Evolutionary conservation across 2,797 vertebrate genomes (phyloP), one percentile per base, ranked within the genome.

Genomic region (Chaunax sp.): DNA sequence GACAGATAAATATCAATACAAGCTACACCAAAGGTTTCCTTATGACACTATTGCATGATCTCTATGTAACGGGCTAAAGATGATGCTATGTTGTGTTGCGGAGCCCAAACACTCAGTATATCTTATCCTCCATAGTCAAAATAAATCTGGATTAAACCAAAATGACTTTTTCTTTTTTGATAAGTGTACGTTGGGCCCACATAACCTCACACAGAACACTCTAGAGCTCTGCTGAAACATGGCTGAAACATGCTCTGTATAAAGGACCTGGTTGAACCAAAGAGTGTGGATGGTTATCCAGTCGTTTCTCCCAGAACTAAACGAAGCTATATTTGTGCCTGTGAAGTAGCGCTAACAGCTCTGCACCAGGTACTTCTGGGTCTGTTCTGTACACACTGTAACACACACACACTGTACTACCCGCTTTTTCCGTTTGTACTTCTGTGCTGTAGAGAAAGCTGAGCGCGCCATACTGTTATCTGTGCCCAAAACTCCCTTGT

Each of bases 401-500:
- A n/a, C n/a, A 41, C 61, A 40, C 26, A 35, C 50, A 19, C 45
- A n/a, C 25, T 45, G 23, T 66, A 12, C 51, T 16, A 2, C 1
- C 6, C 41, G 14, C 40, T 47, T 54, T 55, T 57, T 44, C 55
- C 26, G 10, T 47, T 49, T 64, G 69, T 67, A 40, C 55, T 53
- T 47, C n/a, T 60, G 28, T 58, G 45, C 52, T 52, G 37, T 12
- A 30, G 23, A 20, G n/a, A 33, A 22, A 55, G 10, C 54, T 2
- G n/a, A 71, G 43, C 67, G 7, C 0, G n/a, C 20, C 23, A 58
- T 35, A 14, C 50, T 72, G 64, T 66, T 55, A 65, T 75, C 64
- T 55, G 33, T 46, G 35, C 59, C 58, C 71, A 72, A 50, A 71
- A 45, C 66, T 43, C 52, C 20, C 49, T 49, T 19, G 71, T 67